Percentiles rank a stretch among this genome's conserved stretches.
Conservation (phyloP, 2,797 vertebrate species). For the Balearica regulorum region DNA sequence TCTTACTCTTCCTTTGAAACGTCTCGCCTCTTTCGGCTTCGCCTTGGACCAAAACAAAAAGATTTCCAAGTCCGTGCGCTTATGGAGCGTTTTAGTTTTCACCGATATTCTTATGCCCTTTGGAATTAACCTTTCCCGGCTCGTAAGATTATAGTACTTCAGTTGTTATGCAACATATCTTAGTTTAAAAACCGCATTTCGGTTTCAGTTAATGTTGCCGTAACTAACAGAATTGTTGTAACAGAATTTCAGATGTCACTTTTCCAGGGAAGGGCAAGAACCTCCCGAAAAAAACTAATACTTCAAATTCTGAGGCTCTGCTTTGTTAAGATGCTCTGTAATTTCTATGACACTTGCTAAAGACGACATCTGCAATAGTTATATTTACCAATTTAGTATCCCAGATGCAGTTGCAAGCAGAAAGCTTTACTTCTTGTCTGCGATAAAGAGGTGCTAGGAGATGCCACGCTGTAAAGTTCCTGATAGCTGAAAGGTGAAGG, state of each 20-base stretch:
- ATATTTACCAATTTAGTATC: not conserved
- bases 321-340: constrained; percentile 3
- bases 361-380: not conserved
- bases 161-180: constrained; percentile 37
- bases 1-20: not conserved
- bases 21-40: not conserved
- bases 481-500: not conserved
- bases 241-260: constrained; percentile 5
- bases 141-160: not conserved
- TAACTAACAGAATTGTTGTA: constrained; percentile 32
- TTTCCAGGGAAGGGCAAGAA: not conserved
- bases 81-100: not conserved
- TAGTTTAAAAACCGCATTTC: constrained; percentile 44
- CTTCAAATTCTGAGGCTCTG: not conserved
- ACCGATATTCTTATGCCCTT: not conserved
- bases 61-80: not conserved
- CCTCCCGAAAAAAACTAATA: not conserved
- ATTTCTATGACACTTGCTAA: constrained; percentile 17
- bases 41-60: constrained; percentile 34
- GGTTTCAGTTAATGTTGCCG: constrained; percentile 46
- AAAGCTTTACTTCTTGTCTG: not conserved
- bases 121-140: constrained; percentile 8
- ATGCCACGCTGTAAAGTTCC: constrained; percentile 31
- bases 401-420: not conserved
- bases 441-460: not conserved